These are phyloP conservation scores for Eupithecia subumbrata DNA, from an alignment of 2,888 invertebrate species.

Conservation along the genomic window DNA sequence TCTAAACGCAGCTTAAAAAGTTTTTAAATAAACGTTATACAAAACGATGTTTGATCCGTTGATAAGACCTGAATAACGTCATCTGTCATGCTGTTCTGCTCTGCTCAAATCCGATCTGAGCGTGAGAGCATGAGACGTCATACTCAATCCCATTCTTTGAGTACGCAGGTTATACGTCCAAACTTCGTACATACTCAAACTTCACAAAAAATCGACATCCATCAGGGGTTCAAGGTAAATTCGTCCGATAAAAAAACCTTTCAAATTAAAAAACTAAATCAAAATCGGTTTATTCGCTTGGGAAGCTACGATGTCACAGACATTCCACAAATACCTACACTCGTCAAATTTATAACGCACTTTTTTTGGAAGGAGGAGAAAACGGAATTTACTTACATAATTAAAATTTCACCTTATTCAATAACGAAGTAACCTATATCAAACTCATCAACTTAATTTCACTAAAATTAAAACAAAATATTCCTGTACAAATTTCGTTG, in stretches of 20 bases:
- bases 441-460: constrained; percentile 3
- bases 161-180: too few relatives aligned
- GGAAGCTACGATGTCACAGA: background rate
- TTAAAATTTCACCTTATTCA: background rate
- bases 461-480: background rate
- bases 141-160: too few relatives aligned
- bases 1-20: background rate
- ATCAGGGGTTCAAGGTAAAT: too few relatives aligned
- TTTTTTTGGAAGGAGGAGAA: background rate
- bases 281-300: background rate
- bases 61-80: too few relatives aligned
- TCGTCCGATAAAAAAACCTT: too few relatives aligned
- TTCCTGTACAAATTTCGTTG: constrained; percentile 7
- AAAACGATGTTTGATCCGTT: too few relatives aligned
- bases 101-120: too few relatives aligned
- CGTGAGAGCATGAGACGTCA: too few relatives aligned
- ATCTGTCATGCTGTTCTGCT: too few relatives aligned
- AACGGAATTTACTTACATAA: background rate
- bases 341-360: background rate
- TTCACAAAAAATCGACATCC: too few relatives aligned
- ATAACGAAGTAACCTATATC: background rate
- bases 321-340: background rate
- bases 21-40: background rate
- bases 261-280: background rate
- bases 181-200: too few relatives aligned